A percentile compares a stretch with the other conserved stretches of the same genome.
Evolutionary conservation across 1,140 invertebrate genomes (phyloP).

Genomic region (Holotrichia oblita): DNA sequence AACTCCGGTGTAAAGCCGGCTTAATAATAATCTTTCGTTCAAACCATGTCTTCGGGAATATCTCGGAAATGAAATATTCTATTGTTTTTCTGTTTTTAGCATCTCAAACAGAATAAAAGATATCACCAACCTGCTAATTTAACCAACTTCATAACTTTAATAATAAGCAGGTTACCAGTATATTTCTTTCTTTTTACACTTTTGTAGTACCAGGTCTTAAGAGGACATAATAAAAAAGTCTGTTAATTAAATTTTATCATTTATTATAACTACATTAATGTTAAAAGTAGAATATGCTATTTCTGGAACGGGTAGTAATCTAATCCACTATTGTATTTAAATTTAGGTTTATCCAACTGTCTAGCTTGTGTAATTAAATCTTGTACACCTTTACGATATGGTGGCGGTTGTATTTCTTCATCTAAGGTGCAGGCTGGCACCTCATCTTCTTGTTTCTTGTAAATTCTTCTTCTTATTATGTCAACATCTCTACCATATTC

Average conservation of each 20-base stretch:
- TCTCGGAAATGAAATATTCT: too few species aligned
- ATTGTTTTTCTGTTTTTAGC: too few species aligned
- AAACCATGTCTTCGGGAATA: too few species aligned
- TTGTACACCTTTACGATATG: conserved; percentile 79
- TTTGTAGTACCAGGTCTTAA: too few species aligned
- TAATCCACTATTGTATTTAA: conserved; percentile 73
- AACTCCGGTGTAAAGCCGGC: too few species aligned
- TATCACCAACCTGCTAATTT: too few species aligned
- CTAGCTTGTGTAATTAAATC: conserved; percentile 72
- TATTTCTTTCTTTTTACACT: too few species aligned
- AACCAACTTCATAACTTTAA: too few species aligned
- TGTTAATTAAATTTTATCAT: background rate
- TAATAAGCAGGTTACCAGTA: too few species aligned
- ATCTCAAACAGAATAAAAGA: too few species aligned
- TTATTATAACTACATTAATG: background rate
- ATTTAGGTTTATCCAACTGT: conserved; percentile 71
- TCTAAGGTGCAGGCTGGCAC: conserved; percentile 72
- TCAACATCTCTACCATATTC: conserved; percentile 78
- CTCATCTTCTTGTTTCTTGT: conserved; percentile 62
- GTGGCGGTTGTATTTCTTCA: conserved; percentile 78
- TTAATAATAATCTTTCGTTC: too few species aligned
- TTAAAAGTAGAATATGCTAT: conserved; percentile 61
- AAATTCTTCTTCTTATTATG: conserved; percentile 72
- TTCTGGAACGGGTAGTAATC: conserved; percentile 84
- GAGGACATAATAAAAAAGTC: too few species aligned